Conservation (phyloP, 2,888 invertebrate genomes). For the Agriopis leucophaearia region DNA sequence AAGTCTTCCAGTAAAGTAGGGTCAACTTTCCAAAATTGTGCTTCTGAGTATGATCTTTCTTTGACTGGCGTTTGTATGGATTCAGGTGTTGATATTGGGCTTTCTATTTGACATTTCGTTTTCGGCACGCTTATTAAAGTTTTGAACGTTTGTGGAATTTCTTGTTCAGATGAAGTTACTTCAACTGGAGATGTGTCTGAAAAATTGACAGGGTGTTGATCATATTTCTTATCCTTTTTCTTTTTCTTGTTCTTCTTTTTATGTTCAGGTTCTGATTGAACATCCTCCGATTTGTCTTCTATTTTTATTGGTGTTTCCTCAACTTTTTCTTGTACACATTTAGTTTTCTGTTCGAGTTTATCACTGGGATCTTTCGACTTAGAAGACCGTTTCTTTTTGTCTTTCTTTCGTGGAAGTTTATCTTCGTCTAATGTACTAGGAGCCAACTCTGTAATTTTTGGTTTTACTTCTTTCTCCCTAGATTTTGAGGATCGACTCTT, state of each 20-base stretch:
- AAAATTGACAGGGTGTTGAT: constrained; percentile 39
- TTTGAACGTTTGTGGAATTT: constrained; percentile 31
- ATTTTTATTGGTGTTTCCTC: constrained; percentile 31
- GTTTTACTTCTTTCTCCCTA: constrained; percentile 71
- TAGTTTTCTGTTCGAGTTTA: constrained; percentile 47
- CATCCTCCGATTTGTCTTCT: constrained; percentile 37
- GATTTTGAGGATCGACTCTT: constrained; percentile 75
- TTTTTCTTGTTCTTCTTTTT: constrained; percentile 74
- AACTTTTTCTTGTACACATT: constrained; percentile 33
- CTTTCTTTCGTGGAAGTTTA: constrained; percentile 65
- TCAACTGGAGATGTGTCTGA: constrained; percentile 51
- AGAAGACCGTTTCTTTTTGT: constrained; percentile 70
- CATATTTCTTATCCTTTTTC: constrained; percentile 65
- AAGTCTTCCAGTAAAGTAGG: constrained; percentile 62
- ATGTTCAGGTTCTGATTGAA: constrained; percentile 48
- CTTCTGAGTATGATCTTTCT: constrained; percentile 77
- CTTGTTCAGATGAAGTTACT: constrained; percentile 53
- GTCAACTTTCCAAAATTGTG: constrained; percentile 79
- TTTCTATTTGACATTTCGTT: constrained; percentile 49
- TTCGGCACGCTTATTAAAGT: constrained; percentile 26
- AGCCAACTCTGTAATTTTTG: constrained; percentile 48
- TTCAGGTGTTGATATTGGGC: constrained; percentile 73
- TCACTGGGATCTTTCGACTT: constrained; percentile 61
- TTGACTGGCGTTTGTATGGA: constrained; percentile 76
- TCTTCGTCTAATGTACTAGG: constrained; percentile 64